Conservation (phyloP, 1,140 invertebrate genomes). For the Nephotettix cincticeps region DNA sequence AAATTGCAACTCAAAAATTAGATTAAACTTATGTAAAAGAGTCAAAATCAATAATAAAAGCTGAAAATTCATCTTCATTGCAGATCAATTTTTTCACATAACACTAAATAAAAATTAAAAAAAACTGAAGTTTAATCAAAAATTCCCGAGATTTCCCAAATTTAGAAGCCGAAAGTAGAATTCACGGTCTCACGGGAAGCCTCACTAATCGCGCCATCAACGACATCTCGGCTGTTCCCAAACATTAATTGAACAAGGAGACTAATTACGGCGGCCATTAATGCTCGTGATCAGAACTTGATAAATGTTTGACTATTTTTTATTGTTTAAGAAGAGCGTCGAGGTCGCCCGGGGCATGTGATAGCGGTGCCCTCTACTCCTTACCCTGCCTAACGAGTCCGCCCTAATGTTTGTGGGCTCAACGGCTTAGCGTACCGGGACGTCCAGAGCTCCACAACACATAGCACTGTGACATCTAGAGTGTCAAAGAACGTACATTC, state of each 20-base stretch:
- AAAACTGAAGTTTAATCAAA: background rate
- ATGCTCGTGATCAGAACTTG: slow-evolving; percentile 10
- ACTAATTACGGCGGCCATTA: slow-evolving; percentile 15
- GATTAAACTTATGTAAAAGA: too few species aligned
- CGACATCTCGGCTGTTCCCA: slow-evolving; percentile 17
- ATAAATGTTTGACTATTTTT: slow-evolving; percentile 16
- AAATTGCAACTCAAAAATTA: too few species aligned
- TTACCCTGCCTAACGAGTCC: too few species aligned
- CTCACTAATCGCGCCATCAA: slow-evolving; percentile 10
- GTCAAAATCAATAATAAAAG: too few species aligned
- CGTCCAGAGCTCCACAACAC: too few species aligned
- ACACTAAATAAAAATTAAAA: too few species aligned
- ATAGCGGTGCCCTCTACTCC: background rate
- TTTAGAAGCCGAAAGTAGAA: background rate
- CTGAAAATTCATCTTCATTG: too few species aligned
- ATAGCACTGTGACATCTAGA: too few species aligned
- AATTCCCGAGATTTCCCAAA: background rate
- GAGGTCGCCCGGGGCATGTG: slow-evolving; percentile 9
- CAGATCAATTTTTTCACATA: too few species aligned
- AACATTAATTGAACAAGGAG: slow-evolving; percentile 23
- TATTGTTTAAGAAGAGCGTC: background rate
- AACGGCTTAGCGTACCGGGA: too few species aligned
- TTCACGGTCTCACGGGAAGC: slow-evolving; percentile 2
- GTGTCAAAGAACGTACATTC: too few species aligned
- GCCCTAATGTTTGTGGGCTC: too few species aligned